These are phyloP conservation scores for Dascillus cervinus DNA, from an alignment of 2,888 invertebrate species.

Conservation along the genomic window DNA sequence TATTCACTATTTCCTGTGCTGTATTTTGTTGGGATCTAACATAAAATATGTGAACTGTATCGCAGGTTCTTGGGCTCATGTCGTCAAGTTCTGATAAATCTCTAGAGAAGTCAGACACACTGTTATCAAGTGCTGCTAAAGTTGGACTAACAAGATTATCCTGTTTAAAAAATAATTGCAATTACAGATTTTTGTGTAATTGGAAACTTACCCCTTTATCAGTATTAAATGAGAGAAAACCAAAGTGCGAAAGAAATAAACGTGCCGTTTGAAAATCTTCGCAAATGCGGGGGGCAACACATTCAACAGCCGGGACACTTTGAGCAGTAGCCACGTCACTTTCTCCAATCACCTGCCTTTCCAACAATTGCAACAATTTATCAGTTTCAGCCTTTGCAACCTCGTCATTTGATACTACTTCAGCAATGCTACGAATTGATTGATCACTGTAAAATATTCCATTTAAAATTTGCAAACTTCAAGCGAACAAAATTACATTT, in stretches of 20 bases:
- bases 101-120: constrained; percentile 60
- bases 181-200: constrained; percentile 1
- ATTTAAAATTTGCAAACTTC: too few species aligned
- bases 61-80: constrained; percentile 77
- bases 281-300: constrained; percentile 70
- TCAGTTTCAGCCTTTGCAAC: constrained; percentile 46
- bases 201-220: constrained; percentile 39
- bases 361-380: constrained; percentile 63
- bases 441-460: constrained; percentile 71
- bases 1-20: constrained; percentile 72
- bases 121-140: constrained; percentile 65
- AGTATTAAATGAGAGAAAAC: constrained; percentile 64
- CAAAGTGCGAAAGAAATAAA: constrained; percentile 92
- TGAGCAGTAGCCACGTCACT: constrained; percentile 25
- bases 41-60: constrained; percentile 92
- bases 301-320: constrained; percentile 58
- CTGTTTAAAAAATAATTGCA: constrained; percentile 33
- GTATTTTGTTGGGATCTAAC: constrained; percentile 77
- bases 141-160: constrained; percentile 42
- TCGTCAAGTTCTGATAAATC: constrained; percentile 81
- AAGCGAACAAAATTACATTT: constrained; percentile 76
- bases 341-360: constrained; percentile 55
- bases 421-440: constrained; percentile 83
- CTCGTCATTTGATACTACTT: constrained; percentile 55
- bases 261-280: constrained; percentile 94